A percentile compares a stretch with the other conserved stretches of the same genome.
phyloP scores from a whole-genome alignment of 2,113 vertebrate species.

The Taxidea taxus region DNA sequence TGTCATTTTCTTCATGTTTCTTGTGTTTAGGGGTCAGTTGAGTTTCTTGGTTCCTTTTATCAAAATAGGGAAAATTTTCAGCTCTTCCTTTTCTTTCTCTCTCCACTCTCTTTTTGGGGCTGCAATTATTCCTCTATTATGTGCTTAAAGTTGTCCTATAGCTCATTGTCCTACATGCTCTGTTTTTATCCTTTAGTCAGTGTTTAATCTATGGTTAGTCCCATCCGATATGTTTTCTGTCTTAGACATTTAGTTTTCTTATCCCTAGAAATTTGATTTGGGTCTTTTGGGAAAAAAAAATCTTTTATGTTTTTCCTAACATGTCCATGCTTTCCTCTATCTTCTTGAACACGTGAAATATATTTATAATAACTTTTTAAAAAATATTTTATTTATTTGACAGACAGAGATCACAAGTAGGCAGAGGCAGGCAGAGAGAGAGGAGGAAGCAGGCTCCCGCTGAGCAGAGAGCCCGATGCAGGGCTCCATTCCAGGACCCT shows the following conservation, averaged over 20 bases:
- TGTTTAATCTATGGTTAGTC: background rate
- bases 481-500: no score
- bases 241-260: background rate
- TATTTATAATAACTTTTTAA: background rate
- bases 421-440: no score
- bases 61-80: background rate
- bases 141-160: background rate
- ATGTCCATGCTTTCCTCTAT: background rate
- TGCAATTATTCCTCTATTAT: background rate
- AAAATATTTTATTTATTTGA: no score
- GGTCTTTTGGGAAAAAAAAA: background rate
- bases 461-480: no score
- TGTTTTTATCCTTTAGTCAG: background rate
- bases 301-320: background rate
- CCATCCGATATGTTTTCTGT: background rate
- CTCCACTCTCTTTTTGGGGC: background rate
- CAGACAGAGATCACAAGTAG: no score
- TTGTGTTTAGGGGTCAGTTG: background rate
- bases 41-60: background rate
- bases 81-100: background rate
- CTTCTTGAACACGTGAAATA: background rate
- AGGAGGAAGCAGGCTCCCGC: no score
- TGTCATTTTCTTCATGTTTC: background rate
- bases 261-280: background rate
- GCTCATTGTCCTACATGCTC: background rate